Evolutionary conservation across 2,113 vertebrate genomes (phyloP).

Genomic region (Gnathonemus echidnorhynchus): DNA sequence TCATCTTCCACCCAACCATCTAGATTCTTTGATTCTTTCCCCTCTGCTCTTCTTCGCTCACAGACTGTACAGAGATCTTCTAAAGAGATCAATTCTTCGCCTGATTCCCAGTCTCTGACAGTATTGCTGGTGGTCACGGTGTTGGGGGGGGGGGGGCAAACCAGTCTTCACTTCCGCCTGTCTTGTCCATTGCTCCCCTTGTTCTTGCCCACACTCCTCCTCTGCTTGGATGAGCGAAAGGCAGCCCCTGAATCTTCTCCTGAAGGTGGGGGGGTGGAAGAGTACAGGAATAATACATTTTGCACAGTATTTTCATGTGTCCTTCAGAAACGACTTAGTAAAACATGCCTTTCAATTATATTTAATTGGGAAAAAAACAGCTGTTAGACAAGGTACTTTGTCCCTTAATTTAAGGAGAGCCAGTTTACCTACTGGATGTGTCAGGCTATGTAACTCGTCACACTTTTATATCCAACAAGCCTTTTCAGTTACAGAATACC

Average conservation of each 20-base stretch:
- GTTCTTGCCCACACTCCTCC: constrained; percentile 35
- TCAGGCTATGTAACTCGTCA: background rate
- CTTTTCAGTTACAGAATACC: background rate
- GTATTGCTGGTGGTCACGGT: background rate
- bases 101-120: background rate
- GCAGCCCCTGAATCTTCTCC: constrained; percentile 38
- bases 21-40: background rate
- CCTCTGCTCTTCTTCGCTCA: background rate
- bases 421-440: background rate
- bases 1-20: background rate
- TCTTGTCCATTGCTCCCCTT: constrained; percentile 50
- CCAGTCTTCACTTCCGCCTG: constrained; percentile 16
- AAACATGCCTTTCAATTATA: background rate
- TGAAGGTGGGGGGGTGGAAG: constrained; percentile 17
- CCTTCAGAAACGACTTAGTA: background rate
- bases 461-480: background rate
- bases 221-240: constrained; percentile 32
- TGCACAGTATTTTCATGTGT: background rate
- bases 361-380: background rate
- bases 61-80: background rate
- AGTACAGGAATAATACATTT: background rate
- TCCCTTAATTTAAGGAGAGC: background rate
- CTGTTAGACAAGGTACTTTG: background rate
- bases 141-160: background rate
- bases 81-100: background rate